Evolutionary conservation across 2,113 vertebrate genomes (phyloP), one percentile per base, ranked within the genome.

Genomic region (Pontoporia blainvillei): DNA sequence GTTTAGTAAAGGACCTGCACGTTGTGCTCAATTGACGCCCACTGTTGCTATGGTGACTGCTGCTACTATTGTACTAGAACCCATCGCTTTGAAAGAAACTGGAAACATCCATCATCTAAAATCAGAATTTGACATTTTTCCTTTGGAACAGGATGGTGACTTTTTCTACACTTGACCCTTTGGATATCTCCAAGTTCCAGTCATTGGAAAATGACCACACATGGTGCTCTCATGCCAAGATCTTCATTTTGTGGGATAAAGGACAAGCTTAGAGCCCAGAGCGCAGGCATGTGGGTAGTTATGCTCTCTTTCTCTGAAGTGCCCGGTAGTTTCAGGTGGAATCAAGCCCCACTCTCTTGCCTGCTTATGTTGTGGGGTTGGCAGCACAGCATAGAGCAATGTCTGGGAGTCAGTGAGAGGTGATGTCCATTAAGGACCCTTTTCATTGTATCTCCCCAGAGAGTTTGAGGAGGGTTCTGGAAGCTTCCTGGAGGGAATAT

Each of bases 111-210:
- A 66, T 78, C 27, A 41, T 6, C 29, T 92, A 54, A 89, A 90
- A 62, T 92, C 67, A 44, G 39, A 61, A 54, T 41, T 64, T 88
- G 66, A 15, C 31, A n/a, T 64, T 91, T 94, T 82, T 31, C 11
- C 25, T 91, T 86, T 94, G 34, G 34, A 87, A 72, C 3, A 31
- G 31, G n/a, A 59, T 29, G 46, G 36, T 79, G 79, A 78, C 15
- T 11, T 76, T 91, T 72, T 46, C 20, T 46, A 29, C 11, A 67
- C 34, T 5, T 69, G 54, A 86, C 34, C 61, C 39, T 91, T 91
- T 71, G 86, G 1, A 10, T 46, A n/a, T 34, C 64, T 84, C 10
- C 54, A 67, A 3, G 6, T 87, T 96, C 20, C 3, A 83, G 34
- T 67, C 52, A 27, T 41, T 79, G 29, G n/a, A 64, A 94, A 83